Percentiles rank a stretch among this genome's conserved stretches.
Evolutionary conservation across 2,797 vertebrate species (phyloP).

Genomic region (Amblyopsis hoosieri): DNA sequence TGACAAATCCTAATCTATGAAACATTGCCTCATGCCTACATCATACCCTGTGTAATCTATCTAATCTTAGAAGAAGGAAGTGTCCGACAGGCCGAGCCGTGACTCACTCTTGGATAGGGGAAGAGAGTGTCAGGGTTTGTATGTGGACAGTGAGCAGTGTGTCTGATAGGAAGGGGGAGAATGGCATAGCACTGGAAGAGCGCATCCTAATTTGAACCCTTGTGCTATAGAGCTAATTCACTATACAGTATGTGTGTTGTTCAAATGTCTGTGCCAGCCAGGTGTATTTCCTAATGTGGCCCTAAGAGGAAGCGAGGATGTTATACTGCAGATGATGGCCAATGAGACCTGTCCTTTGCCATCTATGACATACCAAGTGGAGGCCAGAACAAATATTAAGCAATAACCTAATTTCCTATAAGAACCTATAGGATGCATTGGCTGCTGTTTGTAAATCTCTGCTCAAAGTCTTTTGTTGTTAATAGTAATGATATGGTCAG

Average conservation of each 20-base stretch:
- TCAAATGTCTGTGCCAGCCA: slow-evolving; percentile 3
- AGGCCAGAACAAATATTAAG: no score
- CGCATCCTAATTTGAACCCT: slow-evolving; percentile 36
- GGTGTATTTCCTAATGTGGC: slow-evolving; percentile 19
- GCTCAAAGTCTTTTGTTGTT: no score
- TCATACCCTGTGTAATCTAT: no score
- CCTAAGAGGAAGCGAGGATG: background rate
- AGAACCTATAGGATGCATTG: no score
- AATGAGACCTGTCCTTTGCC: background rate
- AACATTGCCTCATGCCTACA: no score
- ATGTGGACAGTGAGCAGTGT: slow-evolving; percentile 14
- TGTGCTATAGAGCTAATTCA: slow-evolving; percentile 3
- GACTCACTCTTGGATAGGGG: background rate
- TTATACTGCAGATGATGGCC: background rate
- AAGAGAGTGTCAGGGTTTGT: background rate
- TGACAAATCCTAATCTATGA: no score
- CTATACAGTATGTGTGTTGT: slow-evolving; percentile 7
- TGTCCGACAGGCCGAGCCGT: no score
- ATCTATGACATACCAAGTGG: no score
- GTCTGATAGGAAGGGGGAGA: slow-evolving; percentile 9
- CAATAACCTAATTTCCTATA: no score
- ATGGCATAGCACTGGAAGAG: slow-evolving; percentile 34
- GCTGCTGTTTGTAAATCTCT: no score
- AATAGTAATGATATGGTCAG: no score
- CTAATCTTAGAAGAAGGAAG: no score